Conservation (phyloP, 1,140 invertebrate genomes). For the Drosophila littoralis region DNA sequence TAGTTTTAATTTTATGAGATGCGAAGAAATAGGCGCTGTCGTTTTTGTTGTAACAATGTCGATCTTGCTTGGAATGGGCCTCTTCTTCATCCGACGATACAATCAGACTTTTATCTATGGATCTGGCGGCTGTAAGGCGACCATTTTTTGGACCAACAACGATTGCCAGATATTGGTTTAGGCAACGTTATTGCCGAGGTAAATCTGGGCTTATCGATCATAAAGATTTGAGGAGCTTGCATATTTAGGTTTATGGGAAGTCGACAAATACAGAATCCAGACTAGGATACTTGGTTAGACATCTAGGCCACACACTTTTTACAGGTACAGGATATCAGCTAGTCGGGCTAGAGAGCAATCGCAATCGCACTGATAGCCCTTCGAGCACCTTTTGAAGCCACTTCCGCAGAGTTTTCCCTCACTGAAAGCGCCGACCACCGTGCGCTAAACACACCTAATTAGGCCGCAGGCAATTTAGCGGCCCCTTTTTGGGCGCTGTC, state of each 20-base stretch:
- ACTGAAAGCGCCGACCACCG: conserved; percentile 39
- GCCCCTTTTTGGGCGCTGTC: conserved; percentile 49
- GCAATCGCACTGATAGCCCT: not conserved
- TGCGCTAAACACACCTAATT: conserved; percentile 57
- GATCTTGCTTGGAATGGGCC: not conserved
- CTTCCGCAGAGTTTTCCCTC: conserved; percentile 38
- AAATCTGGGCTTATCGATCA: not conserved
- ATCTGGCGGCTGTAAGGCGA: conserved; percentile 37
- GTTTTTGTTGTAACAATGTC: not conserved
- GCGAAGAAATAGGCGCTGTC: not conserved
- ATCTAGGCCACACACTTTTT: not conserved
- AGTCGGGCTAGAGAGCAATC: too few relatives aligned
- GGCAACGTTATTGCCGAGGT: not conserved
- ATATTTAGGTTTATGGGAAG: not conserved
- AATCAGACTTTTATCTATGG: conserved; percentile 42
- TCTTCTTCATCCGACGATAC: conserved; percentile 38
- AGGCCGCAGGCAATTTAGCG: conserved; percentile 49
- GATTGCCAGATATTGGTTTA: conserved; percentile 40
- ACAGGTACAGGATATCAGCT: too few relatives aligned
- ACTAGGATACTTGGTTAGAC: too few relatives aligned
- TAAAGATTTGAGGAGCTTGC: too few relatives aligned
- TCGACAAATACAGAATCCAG: too few relatives aligned
- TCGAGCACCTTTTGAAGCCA: not conserved
- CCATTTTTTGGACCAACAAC: conserved; percentile 29
- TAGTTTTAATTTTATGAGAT: not conserved